Conservation (phyloP, 2,888 invertebrate species). For the Zaprionus lineosus region DNA sequence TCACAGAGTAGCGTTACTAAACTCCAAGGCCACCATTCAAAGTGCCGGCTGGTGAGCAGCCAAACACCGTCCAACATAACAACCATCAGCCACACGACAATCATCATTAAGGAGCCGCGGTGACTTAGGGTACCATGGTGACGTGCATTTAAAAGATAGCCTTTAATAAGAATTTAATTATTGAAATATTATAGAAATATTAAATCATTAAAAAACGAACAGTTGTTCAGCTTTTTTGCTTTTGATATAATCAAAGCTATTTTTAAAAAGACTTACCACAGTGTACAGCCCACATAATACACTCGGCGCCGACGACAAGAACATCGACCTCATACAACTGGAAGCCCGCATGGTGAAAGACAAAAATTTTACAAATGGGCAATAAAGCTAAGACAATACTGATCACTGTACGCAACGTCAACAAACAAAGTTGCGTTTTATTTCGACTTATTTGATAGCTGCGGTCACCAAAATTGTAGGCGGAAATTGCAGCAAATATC, state of each 20-base stretch:
- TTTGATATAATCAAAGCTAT: no score
- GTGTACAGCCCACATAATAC: constrained; percentile 92
- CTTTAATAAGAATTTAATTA: constrained; percentile 57
- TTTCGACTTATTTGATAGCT: constrained; percentile 85
- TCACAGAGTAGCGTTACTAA: constrained; percentile 86
- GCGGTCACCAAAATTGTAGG: constrained; percentile 90
- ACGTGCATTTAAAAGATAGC: constrained; percentile 86
- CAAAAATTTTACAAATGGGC: constrained; percentile 88
- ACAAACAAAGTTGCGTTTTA: constrained; percentile 85
- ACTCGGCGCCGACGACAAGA: constrained; percentile 87
- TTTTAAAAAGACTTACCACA: constrained; percentile 85
- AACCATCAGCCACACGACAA: constrained; percentile 88
- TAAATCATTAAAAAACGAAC: no score
- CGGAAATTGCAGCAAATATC: constrained; percentile 89
- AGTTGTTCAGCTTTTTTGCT: no score
- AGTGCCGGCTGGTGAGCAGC: constrained; percentile 86
- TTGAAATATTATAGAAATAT: no score
- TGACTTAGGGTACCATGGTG: constrained; percentile 86
- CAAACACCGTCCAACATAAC: constrained; percentile 88
- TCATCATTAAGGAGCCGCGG: constrained; percentile 88
- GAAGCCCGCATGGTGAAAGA: constrained; percentile 84
- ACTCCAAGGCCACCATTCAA: constrained; percentile 85
- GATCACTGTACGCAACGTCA: constrained; percentile 87
- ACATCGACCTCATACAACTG: constrained; percentile 87
- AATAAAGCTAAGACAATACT: constrained; percentile 86